Conservation (phyloP, 2,888 invertebrate genomes). For the Arctia plantaginis region DNA sequence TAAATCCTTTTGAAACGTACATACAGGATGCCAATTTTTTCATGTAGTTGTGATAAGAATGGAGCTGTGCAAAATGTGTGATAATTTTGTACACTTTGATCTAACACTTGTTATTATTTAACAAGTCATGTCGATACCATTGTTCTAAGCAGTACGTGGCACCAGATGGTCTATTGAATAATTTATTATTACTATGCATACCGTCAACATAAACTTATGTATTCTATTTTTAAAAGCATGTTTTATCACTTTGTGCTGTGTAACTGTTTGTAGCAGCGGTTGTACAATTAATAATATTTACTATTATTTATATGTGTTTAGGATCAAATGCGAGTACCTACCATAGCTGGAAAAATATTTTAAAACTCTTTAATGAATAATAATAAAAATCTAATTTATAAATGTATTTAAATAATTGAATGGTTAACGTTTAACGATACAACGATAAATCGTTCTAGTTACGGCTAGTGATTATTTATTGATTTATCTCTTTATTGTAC, state of each 20-base stretch:
- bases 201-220: not conserved
- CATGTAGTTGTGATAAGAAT: not conserved
- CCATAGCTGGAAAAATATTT: too few species aligned
- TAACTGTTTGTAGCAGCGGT: not conserved
- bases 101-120: not conserved
- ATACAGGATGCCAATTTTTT: not conserved
- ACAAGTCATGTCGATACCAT: constrained; percentile 3
- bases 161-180: not conserved
- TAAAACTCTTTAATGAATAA: too few species aligned
- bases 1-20: not conserved
- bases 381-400: too few species aligned
- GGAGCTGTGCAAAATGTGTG: not conserved
- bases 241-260: not conserved
- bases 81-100: not conserved
- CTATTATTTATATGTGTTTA: not conserved
- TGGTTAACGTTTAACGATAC: too few species aligned
- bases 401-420: too few species aligned
- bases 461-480: too few species aligned
- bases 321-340: not conserved
- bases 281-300: not conserved
- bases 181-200: not conserved
- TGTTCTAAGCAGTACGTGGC: too few species aligned
- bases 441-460: too few species aligned
- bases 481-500: too few species aligned
- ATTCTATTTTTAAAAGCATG: not conserved